phyloP scores from a whole-genome alignment of 2,797 vertebrate species.

The Bufotes viridis region DNA sequence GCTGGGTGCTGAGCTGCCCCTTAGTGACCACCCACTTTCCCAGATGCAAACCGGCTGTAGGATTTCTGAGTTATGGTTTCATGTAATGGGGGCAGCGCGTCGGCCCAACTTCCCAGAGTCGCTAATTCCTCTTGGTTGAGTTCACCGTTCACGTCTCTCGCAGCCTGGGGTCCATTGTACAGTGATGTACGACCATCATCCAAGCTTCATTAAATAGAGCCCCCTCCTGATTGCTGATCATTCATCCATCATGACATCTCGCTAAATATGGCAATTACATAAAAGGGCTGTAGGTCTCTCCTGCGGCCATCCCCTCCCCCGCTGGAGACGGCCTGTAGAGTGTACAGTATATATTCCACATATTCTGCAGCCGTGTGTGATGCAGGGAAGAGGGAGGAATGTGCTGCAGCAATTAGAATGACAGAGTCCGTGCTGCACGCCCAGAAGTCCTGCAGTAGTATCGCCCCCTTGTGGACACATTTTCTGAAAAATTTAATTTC shows the following conservation, averaged over 20 bases:
- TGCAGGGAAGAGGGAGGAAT: background rate
- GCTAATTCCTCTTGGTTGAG: constrained; percentile 42
- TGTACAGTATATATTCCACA: background rate
- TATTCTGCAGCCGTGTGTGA: background rate
- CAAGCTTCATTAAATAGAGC: constrained; percentile 54
- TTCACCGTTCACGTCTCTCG: constrained; percentile 3
- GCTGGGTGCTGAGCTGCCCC: background rate
- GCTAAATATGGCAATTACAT: constrained; percentile 59
- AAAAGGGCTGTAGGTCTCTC: constrained; percentile 29
- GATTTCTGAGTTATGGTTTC: background rate
- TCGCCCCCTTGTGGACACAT: background rate
- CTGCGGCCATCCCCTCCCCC: background rate
- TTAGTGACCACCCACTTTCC: background rate
- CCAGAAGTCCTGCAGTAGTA: background rate
- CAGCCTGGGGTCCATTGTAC: constrained; percentile 31
- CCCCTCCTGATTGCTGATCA: constrained; percentile 42
- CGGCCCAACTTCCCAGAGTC: background rate
- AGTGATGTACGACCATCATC: constrained; percentile 48
- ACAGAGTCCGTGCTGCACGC: background rate
- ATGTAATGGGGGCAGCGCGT: background rate
- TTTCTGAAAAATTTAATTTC: background rate
- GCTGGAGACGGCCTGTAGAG: background rate
- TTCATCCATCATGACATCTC: constrained; percentile 53
- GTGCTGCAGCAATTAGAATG: background rate
- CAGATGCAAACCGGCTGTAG: background rate